These are phyloP conservation scores for Phorcus lineatus DNA, from an alignment of 2,888 invertebrate genomes.

Conservation along the genomic window DNA sequence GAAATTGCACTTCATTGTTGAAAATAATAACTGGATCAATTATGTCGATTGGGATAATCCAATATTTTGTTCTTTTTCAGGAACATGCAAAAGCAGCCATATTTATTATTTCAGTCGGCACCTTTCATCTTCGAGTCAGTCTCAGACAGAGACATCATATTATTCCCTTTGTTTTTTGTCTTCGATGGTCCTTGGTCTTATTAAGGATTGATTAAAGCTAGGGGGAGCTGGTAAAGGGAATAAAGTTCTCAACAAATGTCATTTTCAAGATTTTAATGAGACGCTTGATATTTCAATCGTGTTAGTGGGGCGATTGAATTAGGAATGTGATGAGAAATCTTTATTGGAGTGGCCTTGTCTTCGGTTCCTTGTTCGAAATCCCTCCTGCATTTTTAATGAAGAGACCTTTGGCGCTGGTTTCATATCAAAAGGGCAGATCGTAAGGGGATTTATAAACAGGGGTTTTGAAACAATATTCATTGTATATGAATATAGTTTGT, in stretches of 20 bases:
- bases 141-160: not conserved
- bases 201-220: not conserved
- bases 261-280: not conserved
- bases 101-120: not conserved
- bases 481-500: too few species aligned
- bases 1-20: not conserved
- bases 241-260: not conserved
- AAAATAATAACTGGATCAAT: constrained; percentile 1
- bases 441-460: too few species aligned
- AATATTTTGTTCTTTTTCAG: not conserved
- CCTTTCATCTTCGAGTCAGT: not conserved
- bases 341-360: too few species aligned
- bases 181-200: not conserved
- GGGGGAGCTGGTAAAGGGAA: not conserved
- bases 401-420: too few species aligned
- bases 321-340: too few species aligned
- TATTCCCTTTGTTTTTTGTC: not conserved
- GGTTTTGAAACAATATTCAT: too few species aligned
- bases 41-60: constrained; percentile 2
- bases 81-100: not conserved
- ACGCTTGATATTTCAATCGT: not conserved
- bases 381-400: too few species aligned
- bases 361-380: too few species aligned
- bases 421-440: too few species aligned
- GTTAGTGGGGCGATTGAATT: not conserved